A percentile compares a stretch with the other conserved stretches of the same genome.
Evolutionary conservation across 2,888 invertebrate species (phyloP).

Genomic region (Junonia oenone): DNA sequence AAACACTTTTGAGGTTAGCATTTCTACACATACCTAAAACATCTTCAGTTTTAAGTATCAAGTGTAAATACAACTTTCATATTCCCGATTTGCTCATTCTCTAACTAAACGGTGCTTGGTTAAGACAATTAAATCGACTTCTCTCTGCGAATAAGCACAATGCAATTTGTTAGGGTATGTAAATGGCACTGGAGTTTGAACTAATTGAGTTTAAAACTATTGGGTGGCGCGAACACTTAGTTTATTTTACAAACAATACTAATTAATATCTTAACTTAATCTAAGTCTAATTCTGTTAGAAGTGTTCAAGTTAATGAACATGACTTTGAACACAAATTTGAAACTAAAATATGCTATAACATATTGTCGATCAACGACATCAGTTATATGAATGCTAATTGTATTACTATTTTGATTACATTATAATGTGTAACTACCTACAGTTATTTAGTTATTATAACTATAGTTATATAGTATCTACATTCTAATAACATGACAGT

Average conservation of each 20-base stretch:
- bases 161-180: slow-evolving; percentile 2
- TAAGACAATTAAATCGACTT: slow-evolving; percentile 2
- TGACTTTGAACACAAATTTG: background rate
- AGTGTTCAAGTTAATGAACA: background rate
- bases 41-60: background rate
- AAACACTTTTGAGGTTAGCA: background rate
- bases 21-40: background rate
- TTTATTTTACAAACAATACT: background rate
- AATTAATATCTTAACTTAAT: background rate
- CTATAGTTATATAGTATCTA: too few relatives aligned
- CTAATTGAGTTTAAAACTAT: slow-evolving; percentile 2
- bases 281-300: background rate
- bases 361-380: too few relatives aligned
- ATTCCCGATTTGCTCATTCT: background rate
- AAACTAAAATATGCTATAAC: too few relatives aligned
- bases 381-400: background rate
- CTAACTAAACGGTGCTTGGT: background rate
- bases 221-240: background rate
- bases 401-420: too few relatives aligned
- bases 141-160: background rate
- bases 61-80: background rate
- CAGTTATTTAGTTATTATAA: too few relatives aligned
- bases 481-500: too few relatives aligned
- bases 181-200: background rate
- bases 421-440: too few relatives aligned